Base-by-base conservation (phyloP, 1,140 invertebrate genomes). In the Pogonus chalceus region DNA sequence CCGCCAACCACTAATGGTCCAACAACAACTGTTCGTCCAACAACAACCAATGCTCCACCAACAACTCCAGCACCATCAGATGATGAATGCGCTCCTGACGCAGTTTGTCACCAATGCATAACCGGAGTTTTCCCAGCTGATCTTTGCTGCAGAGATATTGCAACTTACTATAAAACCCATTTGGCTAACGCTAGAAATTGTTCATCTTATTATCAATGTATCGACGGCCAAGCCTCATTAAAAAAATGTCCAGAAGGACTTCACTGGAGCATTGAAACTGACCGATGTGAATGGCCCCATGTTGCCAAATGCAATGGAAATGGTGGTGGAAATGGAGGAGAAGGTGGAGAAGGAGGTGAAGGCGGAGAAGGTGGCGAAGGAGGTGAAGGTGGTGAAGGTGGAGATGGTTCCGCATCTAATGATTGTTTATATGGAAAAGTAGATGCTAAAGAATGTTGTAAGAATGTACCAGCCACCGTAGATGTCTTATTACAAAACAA, bases 201-300 rank as follows among this genome's bases (percentile, higher is more conserved):
- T 31, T 47, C 56, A 12, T 65, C 65, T n/a, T 68, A 66, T 26
- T 53, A 66, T 39, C 56, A 64, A 1, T 68, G 66, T 52, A 59
- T 56, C 47, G 62, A 65, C 3, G 58, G 54, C 59, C 57, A 64
- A 54, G 60, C 62, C 24, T 26, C 64, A 22, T 58, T 59, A 12
- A 65, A 66, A 60, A 56, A 62, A 48, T 68, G 66, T 49, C 66
- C 66, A 3, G 16, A 12, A 14, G 66, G 66, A 1, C 51, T 66
- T 35, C 66, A 68, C 47, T 68, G 66, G n/a, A 65, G 62, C 57
- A 35, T 48, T 2, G 48, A 58, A 0, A 35, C 54, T 0, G 53
- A 53, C 0, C 65, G 64, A 2, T 68, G 66, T 31, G 66, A 68
- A 23, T 68, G 68, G 54, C 63, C 66, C 2, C 60, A 58, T 20